Conservation (phyloP, 2,888 invertebrate genomes). For the Drosophila mettleri region DNA sequence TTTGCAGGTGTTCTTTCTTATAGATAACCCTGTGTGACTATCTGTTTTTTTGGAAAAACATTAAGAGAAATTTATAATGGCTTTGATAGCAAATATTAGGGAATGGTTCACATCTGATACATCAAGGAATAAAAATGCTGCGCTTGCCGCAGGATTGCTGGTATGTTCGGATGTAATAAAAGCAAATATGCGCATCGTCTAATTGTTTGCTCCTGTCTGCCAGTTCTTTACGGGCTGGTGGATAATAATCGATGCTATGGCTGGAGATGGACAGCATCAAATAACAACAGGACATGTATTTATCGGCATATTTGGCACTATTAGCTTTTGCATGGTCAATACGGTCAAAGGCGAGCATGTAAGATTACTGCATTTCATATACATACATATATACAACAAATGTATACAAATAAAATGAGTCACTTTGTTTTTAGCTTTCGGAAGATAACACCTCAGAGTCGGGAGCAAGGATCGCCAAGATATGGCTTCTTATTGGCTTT, state of each 20-base stretch:
- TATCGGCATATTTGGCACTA: constrained; percentile 96
- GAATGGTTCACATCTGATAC: constrained; percentile 94
- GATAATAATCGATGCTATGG: constrained; percentile 97
- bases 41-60: constrained; percentile 32
- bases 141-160: constrained; percentile 94
- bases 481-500: constrained; percentile 98
- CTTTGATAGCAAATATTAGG: constrained; percentile 91
- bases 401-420: constrained; percentile 53
- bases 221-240: constrained; percentile 99
- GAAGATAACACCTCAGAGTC: constrained; percentile 85
- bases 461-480: constrained; percentile 94
- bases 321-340: constrained; percentile 98
- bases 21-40: constrained; percentile 26
- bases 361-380: constrained; percentile 37
- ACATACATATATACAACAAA: background rate
- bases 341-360: constrained; percentile 97
- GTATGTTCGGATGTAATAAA: constrained; percentile 86
- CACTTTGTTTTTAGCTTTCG: constrained; percentile 65
- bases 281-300: constrained; percentile 93
- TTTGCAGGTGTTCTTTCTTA: constrained; percentile 12
- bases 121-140: constrained; percentile 93
- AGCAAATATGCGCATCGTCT: constrained; percentile 16
- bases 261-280: constrained; percentile 89
- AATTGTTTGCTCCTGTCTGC: constrained; percentile 4
- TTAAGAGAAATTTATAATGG: constrained; percentile 83